Base-by-base conservation (phyloP, 2,888 invertebrate genomes). In the Steinernema carpocapsae region DNA sequence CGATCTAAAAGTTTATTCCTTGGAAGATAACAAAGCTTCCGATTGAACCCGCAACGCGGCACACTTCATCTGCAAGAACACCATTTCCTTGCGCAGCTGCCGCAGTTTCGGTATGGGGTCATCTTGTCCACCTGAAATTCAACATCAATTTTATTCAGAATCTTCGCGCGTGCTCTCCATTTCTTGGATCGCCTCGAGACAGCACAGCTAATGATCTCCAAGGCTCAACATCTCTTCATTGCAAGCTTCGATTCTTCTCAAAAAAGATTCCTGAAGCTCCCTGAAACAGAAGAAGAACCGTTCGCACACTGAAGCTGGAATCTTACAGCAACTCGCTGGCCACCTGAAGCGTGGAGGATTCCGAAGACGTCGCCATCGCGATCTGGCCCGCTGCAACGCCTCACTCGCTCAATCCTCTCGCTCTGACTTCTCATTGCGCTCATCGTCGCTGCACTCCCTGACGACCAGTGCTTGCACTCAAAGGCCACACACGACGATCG, bases 401-500 rank as follows among this genome's bases (percentile, higher is more conserved):
- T 37, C 37, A 37, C 37, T 37, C 37, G 4, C 10, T 37, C 3
- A 10, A 37, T 37, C 37, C 37, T 37, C 10, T 10, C 37, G 37
- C 37, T 37, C 37, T 37, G 37, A 10, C 37, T 37, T 37, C 37
- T 37, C 37, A 10, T 3, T 10, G 37, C 37, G 37, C 37, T 37
- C 37, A 6, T 37, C 37, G 10, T 37, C 37, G 4, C 37, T 37
- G 37, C 37, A 37, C 37, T 6, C 37, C 3, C 3, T 37, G 10
- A 37, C 37, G 37, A 37, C 4, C 3, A 37, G 37, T 10, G 56
- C 14, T 14, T 22, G 56, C 56, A 14, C 56, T 56, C 56, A 14
- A 48, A 7, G 56, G 22, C 56, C 56, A 56, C 56, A 2, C 56
- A 56, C 56, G 48, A n/a, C 4, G 48, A 19, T 48, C 26, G 56